Base-by-base conservation (phyloP, 2,888 invertebrate genomes). In the Luffia ferchaultella region DNA sequence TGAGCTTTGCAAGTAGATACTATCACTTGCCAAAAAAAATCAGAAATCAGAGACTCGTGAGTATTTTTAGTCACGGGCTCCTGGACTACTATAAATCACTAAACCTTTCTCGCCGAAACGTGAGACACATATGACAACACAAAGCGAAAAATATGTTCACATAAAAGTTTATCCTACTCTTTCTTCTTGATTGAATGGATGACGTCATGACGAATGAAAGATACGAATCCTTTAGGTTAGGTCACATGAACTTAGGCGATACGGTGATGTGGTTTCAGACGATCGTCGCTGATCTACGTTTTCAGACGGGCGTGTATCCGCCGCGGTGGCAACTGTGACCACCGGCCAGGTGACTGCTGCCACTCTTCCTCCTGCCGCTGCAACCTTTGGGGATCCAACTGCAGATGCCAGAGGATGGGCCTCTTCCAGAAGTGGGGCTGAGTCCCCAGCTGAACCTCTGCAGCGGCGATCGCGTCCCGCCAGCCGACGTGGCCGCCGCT, bases 361-460 rank as follows among this genome's bases (percentile, higher is more conserved):
- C 90, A 90, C 83, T 92, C 91, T 62, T 91, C 92, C 57, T 90
- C 93, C 57, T 95, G 94, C 78, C 88, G 94, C 56, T 95, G 94
- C 87, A 94, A 94, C 76, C 86, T 94, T 49, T 95, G 93, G 93
- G 93, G 94, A 54, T 90, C 92, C 69, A 94, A 95, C 85, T 94
- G 94, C 76, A 88, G 91, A 64, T 95, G 94, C 76, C 93, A 94
- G 76, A 89, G 94, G 62, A 90, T 92, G 89, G 93, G 95, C 54
- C 88, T 94, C 68, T 94, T 94, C 87, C 93, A 93, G 73, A 92
- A 93, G 80, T 93, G 93, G 91, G 92, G 92, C 71, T 91, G 85
- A 67, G 57, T 41, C 47, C 48, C 43, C 49, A 54, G 46, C 41
- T 58, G 65, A 65, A 68, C 65, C 68, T 58, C 62, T 68, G 71